A percentile compares a stretch with the other conserved stretches of the same genome.
Evolutionary conservation across 1,140 invertebrate genomes (phyloP).

Genomic region (Temnothorax longispinosus): DNA sequence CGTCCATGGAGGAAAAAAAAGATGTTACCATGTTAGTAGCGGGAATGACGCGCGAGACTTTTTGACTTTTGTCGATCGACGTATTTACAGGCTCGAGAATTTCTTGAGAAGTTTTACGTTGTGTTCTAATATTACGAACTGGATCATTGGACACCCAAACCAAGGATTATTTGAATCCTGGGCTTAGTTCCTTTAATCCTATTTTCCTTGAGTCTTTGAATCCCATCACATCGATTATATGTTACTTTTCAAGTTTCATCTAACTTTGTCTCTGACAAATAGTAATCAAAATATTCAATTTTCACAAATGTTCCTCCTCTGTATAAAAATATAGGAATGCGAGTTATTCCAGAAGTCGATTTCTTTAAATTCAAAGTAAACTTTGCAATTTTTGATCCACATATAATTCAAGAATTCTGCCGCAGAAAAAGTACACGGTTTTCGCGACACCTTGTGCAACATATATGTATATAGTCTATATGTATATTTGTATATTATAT

Average conservation of each 20-base stretch:
- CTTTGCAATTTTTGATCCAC: neutral
- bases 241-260: neutral
- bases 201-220: neutral
- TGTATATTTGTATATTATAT: too few relatives aligned
- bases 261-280: neutral
- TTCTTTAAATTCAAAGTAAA: neutral
- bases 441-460: neutral
- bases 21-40: conserved; percentile 76
- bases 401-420: neutral
- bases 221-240: neutral
- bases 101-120: neutral
- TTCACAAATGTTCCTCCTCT: neutral
- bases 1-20: conserved; percentile 82
- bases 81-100: conserved; percentile 4
- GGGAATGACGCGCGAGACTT: conserved; percentile 21
- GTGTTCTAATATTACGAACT: neutral
- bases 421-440: neutral
- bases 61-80: neutral
- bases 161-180: neutral
- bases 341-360: neutral
- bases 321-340: neutral
- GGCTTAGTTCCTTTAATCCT: too few relatives aligned
- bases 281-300: neutral
- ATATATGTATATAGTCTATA: neutral
- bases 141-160: neutral